These are phyloP conservation scores for Aurelia sp. DNA, from an alignment of 30 jellyfish, hydroid and myxozoan species.

Conservation along the genomic window DNA sequence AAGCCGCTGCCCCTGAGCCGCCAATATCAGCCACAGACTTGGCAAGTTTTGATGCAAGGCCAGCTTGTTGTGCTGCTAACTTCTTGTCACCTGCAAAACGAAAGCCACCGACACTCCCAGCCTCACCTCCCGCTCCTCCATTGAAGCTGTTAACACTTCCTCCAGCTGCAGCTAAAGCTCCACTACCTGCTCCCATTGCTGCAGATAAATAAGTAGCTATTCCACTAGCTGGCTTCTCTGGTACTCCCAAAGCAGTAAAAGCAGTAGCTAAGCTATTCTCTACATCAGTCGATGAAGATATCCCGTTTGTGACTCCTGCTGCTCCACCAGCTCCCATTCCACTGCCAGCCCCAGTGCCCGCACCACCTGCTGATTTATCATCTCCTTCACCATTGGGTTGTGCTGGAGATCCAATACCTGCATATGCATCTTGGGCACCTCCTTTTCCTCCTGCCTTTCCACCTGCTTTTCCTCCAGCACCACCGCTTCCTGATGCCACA, in stretches of 20 bases:
- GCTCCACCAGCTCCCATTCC: slow-evolving; percentile 82
- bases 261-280: slow-evolving; percentile 72
- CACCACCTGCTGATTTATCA: slow-evolving; percentile 49
- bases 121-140: slow-evolving; percentile 79
- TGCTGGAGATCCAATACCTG: slow-evolving; percentile 76
- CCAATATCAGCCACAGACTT: slow-evolving; percentile 84
- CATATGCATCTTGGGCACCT: slow-evolving; percentile 66
- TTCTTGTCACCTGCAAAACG: slow-evolving; percentile 82
- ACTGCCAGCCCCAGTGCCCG: slow-evolving; percentile 75
- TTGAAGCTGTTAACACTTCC: slow-evolving; percentile 70
- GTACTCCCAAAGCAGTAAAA: slow-evolving; percentile 62
- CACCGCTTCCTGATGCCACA: slow-evolving; percentile 68
- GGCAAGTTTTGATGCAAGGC: slow-evolving; percentile 85
- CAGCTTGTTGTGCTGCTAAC: slow-evolving; percentile 81
- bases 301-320: slow-evolving; percentile 76
- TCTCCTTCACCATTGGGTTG: slow-evolving; percentile 55
- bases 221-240: slow-evolving; percentile 77
- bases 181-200: slow-evolving; percentile 83
- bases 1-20: slow-evolving; percentile 85
- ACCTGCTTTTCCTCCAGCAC: slow-evolving; percentile 65
- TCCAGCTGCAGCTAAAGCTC: slow-evolving; percentile 77
- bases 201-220: slow-evolving; percentile 78
- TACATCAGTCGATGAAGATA: slow-evolving; percentile 71
- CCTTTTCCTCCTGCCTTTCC: slow-evolving; percentile 51
- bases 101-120: slow-evolving; percentile 67